A percentile compares a stretch with the other conserved stretches of the same genome.
These are phyloP conservation scores for Chydorus sphaericus DNA, from an alignment of 2,888 invertebrate species.

Conservation along the genomic window DNA sequence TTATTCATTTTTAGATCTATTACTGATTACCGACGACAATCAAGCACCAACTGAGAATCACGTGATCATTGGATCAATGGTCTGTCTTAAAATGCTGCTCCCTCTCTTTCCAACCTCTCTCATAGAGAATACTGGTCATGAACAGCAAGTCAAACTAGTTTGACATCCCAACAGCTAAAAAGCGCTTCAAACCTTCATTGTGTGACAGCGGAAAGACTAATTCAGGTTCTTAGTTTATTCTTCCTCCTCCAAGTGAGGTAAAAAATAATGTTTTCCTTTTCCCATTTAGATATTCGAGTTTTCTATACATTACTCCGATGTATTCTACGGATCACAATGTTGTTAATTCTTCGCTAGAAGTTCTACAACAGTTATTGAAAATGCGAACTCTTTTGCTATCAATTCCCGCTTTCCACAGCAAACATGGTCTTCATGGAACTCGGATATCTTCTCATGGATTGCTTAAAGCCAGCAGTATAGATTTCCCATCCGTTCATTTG, in stretches of 20 bases:
- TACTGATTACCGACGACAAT: background rate
- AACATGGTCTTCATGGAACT: constrained; percentile 31
- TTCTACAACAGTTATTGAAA: constrained; percentile 44
- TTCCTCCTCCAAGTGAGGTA: background rate
- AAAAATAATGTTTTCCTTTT: constrained; percentile 19
- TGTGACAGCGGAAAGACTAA: background rate
- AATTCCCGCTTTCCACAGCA: constrained; percentile 37
- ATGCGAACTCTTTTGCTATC: constrained; percentile 37
- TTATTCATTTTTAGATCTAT: background rate
- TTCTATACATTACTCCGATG: no score
- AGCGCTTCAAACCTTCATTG: background rate
- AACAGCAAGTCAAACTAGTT: background rate
- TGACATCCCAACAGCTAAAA: background rate
- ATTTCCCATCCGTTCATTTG: background rate
- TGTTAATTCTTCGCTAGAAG: constrained; percentile 71
- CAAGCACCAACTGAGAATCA: background rate
- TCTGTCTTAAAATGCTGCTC: background rate
- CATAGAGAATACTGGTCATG: no score
- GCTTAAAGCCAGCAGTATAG: background rate
- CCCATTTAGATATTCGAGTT: no score
- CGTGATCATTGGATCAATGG: background rate
- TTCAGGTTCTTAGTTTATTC: background rate
- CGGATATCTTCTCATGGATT: constrained; percentile 24
- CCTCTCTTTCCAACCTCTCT: background rate
- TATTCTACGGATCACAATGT: constrained; percentile 65